Evolutionary conservation across 2,888 invertebrate genomes (phyloP), one percentile per base, ranked within the genome.

Genomic region (Drosophila macrospina): DNA sequence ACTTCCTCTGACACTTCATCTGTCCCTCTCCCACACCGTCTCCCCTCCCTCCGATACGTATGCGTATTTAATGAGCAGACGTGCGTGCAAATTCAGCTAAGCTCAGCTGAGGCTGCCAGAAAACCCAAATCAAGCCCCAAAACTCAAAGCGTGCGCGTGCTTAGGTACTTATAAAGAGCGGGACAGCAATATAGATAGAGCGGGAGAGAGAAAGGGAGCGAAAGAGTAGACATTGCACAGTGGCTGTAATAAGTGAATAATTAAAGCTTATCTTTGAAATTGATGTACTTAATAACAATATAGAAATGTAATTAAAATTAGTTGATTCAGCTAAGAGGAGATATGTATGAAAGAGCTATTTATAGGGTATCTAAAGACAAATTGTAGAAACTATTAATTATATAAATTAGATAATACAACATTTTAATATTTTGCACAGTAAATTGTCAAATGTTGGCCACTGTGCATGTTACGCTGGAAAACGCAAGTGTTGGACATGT

Each of bases 1-100:
- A 72, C 85, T 87, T 78, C 76, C 78, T 81, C 66, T 74, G 20
- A 52, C 54, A 47, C 32, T 57, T 41, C 13, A 45, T 63, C 64
- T 66, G 20, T 30, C 64, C 61, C 26, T 55, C 39, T n/a, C n/a
- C n/a, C n/a, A n/a, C n/a, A n/a, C n/a, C 44, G 26, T 47, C 48
- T 2, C n/a, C 10, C 37, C 36, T 36, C 28, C 39, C 60, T 13
- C 28, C 32, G 39, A 45, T 83, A 74, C 69, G 66, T 83, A 87
- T 86, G 88, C 86, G 88, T 88, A 88, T 85, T 85, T 85, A 85
- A 85, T 85, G 85, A 85, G 85, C 87, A 85, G 85, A 85, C 85
- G 89, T 85, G 89, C 85, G 85, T 85, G 89, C 75, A 74, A 76
- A 80, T 74, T 68, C 66, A 68, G 70, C 74, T 56, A 70, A 86